Percentiles rank a stretch among this genome's conserved stretches.
phyloP scores from a whole-genome alignment of 2,113 vertebrate genomes.

The Menura novaehollandiae region DNA sequence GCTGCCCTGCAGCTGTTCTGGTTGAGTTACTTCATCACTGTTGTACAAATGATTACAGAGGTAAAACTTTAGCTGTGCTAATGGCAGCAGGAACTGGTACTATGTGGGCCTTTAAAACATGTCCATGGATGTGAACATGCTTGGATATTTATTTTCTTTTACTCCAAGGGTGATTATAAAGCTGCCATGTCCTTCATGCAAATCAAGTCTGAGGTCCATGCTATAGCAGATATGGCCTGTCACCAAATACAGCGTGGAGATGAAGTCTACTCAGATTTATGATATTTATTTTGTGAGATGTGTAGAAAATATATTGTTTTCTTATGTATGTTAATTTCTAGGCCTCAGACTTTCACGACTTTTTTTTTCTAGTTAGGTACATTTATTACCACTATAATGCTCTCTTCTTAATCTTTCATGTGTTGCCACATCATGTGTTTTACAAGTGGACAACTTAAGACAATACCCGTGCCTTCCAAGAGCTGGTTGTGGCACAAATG shows the following conservation, averaged over 20 bases:
- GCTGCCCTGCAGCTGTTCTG: not conserved
- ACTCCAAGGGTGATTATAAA: not conserved
- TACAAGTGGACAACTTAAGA: not conserved
- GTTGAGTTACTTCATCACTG: not conserved
- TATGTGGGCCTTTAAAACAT: not conserved
- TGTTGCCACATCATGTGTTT: not conserved
- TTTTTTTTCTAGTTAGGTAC: not conserved
- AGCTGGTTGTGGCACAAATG: not conserved
- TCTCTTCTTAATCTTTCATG: not conserved
- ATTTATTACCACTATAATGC: not conserved
- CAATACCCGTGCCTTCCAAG: not conserved
- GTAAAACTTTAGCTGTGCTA: not conserved
- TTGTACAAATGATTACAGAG: not conserved
- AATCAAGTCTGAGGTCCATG: not conserved
- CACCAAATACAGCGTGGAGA: not conserved
- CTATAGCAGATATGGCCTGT: not conserved
- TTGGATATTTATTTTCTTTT: not conserved
- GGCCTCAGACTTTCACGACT: not conserved
- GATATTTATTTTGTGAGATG: not conserved
- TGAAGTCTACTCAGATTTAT: not conserved
- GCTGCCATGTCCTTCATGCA: not conserved
- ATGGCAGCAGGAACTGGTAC: not conserved
- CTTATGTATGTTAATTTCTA: not conserved
- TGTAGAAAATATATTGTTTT: not conserved
- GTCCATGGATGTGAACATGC: not conserved